A percentile compares a stretch with the other conserved stretches of the same genome.
These are phyloP conservation scores for Carpatolechia fugitivella DNA, from an alignment of 2,888 invertebrate genomes.

Conservation along the genomic window DNA sequence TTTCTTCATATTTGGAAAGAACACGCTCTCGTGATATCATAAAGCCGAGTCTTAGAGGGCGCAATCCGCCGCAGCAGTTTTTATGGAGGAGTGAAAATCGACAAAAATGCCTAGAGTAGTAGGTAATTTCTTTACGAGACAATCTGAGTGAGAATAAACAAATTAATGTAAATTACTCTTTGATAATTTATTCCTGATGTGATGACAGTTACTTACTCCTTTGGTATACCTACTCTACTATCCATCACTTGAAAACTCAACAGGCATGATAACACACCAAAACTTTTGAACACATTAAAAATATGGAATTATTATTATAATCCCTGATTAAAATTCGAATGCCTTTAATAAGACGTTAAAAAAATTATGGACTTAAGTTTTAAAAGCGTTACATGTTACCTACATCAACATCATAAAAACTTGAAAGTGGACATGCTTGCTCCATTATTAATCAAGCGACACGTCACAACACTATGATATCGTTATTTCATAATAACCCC, in stretches of 20 bases:
- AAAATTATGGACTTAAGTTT: slow-evolving; percentile 21
- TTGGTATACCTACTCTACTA: too few relatives aligned
- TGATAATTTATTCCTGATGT: too few relatives aligned
- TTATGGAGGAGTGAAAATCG: too few relatives aligned
- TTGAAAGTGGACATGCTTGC: slow-evolving; percentile 57
- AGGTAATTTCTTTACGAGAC: too few relatives aligned
- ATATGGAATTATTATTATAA: slow-evolving; percentile 13
- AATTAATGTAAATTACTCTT: too few relatives aligned
- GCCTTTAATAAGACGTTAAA: slow-evolving; percentile 4
- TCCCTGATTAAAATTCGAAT: slow-evolving; percentile 12
- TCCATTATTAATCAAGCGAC: slow-evolving; percentile 76
- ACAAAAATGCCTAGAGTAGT: too few relatives aligned
- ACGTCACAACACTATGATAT: slow-evolving; percentile 77
- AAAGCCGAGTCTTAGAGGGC: too few relatives aligned
- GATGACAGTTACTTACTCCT: too few relatives aligned
- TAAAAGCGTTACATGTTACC: slow-evolving; percentile 62
- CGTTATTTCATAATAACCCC: slow-evolving; percentile 72
- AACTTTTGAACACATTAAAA: slow-evolving; percentile 14
- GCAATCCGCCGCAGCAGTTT: too few relatives aligned
- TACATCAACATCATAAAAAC: slow-evolving; percentile 59
- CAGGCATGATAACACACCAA: neutral
- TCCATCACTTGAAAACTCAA: neutral
- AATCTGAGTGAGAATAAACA: too few relatives aligned
- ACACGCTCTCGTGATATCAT: too few relatives aligned
- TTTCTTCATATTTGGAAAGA: too few relatives aligned